A percentile compares a stretch with the other conserved stretches of the same genome.
phyloP scores from a whole-genome alignment of 2,113 vertebrate species.

The Sinosuthora webbiana region DNA sequence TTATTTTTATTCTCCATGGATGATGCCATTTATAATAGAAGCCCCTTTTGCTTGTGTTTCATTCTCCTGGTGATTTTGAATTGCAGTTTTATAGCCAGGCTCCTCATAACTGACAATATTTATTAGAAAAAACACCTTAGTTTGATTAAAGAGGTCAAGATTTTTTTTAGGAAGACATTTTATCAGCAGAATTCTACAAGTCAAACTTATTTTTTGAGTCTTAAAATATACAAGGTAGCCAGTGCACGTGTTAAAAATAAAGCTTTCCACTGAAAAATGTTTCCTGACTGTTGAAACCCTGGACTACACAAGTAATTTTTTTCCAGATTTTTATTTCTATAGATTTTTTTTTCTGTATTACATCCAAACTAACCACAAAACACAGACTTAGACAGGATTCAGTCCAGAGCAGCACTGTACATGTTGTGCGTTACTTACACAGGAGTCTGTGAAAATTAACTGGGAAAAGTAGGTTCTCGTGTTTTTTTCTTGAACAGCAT shows the following conservation, averaged over 20 bases:
- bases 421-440: background rate
- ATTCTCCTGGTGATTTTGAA: background rate
- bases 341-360: background rate
- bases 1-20: background rate
- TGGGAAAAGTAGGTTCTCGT: background rate
- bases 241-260: background rate
- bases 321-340: background rate
- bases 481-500: background rate
- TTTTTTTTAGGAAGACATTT: background rate
- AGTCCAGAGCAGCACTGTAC: background rate
- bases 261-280: background rate
- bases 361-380: background rate
- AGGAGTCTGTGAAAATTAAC: background rate
- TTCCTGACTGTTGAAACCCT: background rate
- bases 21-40: background rate
- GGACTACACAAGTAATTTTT: background rate
- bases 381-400: background rate
- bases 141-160: background rate
- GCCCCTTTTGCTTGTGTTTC: background rate
- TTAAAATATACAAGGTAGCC: background rate
- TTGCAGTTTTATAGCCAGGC: background rate
- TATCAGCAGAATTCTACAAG: background rate
- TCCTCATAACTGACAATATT: background rate
- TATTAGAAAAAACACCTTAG: background rate
- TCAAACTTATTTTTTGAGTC: background rate